Evolutionary conservation across 2,797 vertebrate species (phyloP), one percentile per base, ranked within the genome.

Genomic region (Phalloptychus januarius): DNA sequence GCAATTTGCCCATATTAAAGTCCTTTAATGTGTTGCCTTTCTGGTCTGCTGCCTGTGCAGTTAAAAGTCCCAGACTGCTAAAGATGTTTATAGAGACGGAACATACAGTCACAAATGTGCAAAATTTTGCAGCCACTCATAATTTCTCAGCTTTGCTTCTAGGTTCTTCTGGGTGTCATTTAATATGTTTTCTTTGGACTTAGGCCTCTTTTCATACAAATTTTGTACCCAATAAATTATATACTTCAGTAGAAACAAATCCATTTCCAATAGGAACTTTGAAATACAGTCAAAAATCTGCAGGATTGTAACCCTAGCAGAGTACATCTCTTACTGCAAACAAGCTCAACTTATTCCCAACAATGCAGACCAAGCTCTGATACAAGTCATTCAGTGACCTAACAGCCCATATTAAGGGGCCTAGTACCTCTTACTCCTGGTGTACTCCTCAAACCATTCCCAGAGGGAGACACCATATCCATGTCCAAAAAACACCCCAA

Each of bases 11-110:
- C 80, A 76, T 61, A 74, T 87, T 88, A 89, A 81, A 81, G 42
- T 46, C 76, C 81, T 82, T 88, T 75, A 81, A 85, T 90, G 83
- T 77, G 84, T 85, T 83, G 78, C 72, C 81, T 91, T 92, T 93
- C 89, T 92, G 86, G 74, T 88, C 86, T 74, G 80, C 74, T 80
- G 86, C 89, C 80, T 83, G 79, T 33, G 75, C 82, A 71, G 56
- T 83, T 83, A 75, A 83, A 72, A 45, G 74, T 75, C 73, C 72
- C 72, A 63, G 45, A 56, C 70, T 23, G 75, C 83, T 86, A 83
- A 83, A 75, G 83, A 79, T 67, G 33, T 84, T 91, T 86, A 84
- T 75, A 71, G 74, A 79, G 80, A 79, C 79, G 84, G 79, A 88
- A 83, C 67, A 83, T 86, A 72, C 78, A 81, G 75, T 92, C 76